Conservation (phyloP, 2,113 vertebrate genomes). For the Python bivittatus region DNA sequence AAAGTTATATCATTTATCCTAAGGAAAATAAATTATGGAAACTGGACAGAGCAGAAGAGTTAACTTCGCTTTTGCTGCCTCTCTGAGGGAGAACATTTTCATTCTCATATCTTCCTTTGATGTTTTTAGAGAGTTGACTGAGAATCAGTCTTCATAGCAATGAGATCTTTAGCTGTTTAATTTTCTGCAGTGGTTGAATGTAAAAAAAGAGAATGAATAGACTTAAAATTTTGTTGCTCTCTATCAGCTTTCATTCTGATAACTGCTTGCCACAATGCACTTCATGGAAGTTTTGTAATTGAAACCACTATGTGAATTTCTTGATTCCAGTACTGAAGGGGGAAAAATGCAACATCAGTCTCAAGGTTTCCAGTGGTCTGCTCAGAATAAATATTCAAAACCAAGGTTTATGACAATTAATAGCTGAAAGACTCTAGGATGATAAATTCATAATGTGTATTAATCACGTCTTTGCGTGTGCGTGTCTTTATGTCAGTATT, state of each 20-base stretch:
- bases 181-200: neutral
- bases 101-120: neutral
- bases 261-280: neutral
- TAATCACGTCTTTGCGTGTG: neutral
- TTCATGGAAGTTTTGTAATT: neutral
- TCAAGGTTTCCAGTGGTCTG: neutral
- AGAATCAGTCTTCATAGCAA: neutral
- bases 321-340: neutral
- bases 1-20: neutral
- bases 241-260: neutral
- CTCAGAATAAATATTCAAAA: neutral
- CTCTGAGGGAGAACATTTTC: neutral
- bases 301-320: neutral
- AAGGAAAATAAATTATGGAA: neutral
- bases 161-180: neutral
- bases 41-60: neutral
- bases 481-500: neutral
- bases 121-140: neutral
- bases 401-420: neutral
- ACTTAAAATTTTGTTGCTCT: neutral
- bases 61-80: neutral
- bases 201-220: neutral
- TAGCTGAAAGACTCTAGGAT: neutral
- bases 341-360: neutral
- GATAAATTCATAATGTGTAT: neutral